A percentile compares a stretch with the other conserved stretches of the same genome.
Conservation (phyloP, 2,797 vertebrate genomes). For the Sebastes dallii region DNA sequence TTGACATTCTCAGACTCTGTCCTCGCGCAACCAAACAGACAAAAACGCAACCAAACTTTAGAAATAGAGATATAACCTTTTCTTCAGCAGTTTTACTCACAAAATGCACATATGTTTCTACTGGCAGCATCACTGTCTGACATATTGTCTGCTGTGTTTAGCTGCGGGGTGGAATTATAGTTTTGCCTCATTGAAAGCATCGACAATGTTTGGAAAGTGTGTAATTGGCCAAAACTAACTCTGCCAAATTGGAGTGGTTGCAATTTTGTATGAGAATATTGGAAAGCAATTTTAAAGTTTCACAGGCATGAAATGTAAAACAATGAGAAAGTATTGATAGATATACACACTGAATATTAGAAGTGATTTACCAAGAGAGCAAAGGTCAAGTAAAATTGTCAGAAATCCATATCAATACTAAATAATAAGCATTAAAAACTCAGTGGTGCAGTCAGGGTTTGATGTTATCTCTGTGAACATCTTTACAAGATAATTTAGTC, state of each 20-base stretch:
- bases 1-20: slow-evolving; percentile 50
- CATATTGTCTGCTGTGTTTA: background rate
- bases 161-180: background rate
- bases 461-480: background rate
- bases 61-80: slow-evolving; percentile 9
- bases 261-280: background rate
- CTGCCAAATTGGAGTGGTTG: background rate
- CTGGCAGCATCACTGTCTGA: background rate
- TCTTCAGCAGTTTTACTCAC: background rate
- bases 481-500: slow-evolving; percentile 1
- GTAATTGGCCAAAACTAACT: background rate
- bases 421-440: background rate
- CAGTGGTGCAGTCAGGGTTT: background rate
- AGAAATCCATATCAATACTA: background rate
- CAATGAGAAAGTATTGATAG: background rate
- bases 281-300: background rate
- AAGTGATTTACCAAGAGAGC: background rate
- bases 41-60: slow-evolving; percentile 12
- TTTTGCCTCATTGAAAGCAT: background rate
- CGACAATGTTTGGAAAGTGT: background rate
- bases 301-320: background rate
- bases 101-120: background rate
- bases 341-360: background rate
- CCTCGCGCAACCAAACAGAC: background rate
- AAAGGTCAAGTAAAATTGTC: background rate